Base-by-base conservation (phyloP, 2,888 invertebrate genomes). In the Apamea epomidion region DNA sequence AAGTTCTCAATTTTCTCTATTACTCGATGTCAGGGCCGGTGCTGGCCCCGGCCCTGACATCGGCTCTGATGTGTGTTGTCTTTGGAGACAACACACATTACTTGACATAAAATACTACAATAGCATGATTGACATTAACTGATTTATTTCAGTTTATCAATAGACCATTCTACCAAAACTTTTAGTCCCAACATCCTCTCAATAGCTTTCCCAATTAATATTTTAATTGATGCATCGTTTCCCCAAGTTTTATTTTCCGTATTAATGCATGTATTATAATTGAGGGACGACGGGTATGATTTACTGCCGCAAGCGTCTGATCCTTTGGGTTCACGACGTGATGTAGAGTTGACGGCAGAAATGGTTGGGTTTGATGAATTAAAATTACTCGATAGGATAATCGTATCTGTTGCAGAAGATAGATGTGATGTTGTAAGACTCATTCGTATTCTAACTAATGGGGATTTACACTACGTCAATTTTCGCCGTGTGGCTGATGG, bases 141-240 rank as follows among this genome's bases (percentile, higher is more conserved):
- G n/a, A n/a, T n/a, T n/a, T n/a, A n/a, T n/a, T n/a, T n/a, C n/a
- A n/a, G n/a, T n/a, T n/a, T n/a, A n/a, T n/a, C n/a, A n/a, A n/a
- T n/a, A n/a, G 25, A 14, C 32, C 5, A 14, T 18, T 32, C 16
- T 32, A 4, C 3, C 16, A 78, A 75, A 78, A 79, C 0, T 37
- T 77, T 37, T 71, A 54, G 73, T 29, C 0, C 0, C 6, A 67
- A 81, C 6, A 18, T 18, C 88, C 6, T 73, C 93, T 93, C 93
- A 69, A 91, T 67, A 86, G 91, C 67, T 92, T 93, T 87, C 92
- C 60, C 83, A 89, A 91, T 90, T 86, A 92, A 91, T 89, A 93
- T 96, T 96, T 96, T 96, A 96, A 96, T 96, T 96, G 95, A 94
- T 95, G 93, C 93, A 89, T 86, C 91, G 94, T 94, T 94, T 94